A percentile compares a stretch with the other conserved stretches of the same genome.
These are phyloP conservation scores for Drosophila teissieri DNA, from an alignment of 1,140 invertebrate genomes.

Conservation along the genomic window DNA sequence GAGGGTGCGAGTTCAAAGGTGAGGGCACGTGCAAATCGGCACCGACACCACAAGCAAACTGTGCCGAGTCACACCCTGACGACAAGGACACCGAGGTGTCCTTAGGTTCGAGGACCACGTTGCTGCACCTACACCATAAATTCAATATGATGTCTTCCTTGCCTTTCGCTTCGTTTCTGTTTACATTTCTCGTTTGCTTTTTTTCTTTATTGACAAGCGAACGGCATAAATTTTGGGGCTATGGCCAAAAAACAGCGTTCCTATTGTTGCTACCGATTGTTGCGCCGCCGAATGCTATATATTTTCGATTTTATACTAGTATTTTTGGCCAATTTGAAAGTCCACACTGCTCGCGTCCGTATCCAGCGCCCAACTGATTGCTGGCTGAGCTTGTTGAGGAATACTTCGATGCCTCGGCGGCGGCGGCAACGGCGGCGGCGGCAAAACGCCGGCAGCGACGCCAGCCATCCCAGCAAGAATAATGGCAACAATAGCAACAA, in stretches of 20 bases:
- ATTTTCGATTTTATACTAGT: constrained; percentile 11
- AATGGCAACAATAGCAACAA: constrained; percentile 38
- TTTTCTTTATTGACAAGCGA: constrained; percentile 57
- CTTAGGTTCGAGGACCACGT: constrained; percentile 16
- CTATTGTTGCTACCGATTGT: constrained; percentile 15
- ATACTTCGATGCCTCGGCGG: constrained; percentile 39
- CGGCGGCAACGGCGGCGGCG: constrained; percentile 27
- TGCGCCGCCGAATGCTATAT: not conserved
- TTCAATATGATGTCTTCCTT: constrained; percentile 55
- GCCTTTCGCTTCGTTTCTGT: constrained; percentile 19
- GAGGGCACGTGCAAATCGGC: constrained; percentile 41
- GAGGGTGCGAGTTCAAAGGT: constrained; percentile 7
- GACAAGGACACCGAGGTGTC: constrained; percentile 1
- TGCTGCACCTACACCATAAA: constrained; percentile 67
- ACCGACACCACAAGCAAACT: constrained; percentile 35
- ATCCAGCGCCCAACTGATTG: constrained; percentile 72
- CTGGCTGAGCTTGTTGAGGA: constrained; percentile 50
- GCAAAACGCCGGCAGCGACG: constrained; percentile 41
- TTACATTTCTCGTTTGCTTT: constrained; percentile 22
- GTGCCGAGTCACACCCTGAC: constrained; percentile 44
- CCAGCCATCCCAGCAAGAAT: constrained; percentile 52
- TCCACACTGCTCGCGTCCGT: constrained; percentile 73
- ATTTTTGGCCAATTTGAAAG: constrained; percentile 47
- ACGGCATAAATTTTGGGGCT: constrained; percentile 40
- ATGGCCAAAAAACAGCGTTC: constrained; percentile 2